Evolutionary conservation across 2,888 invertebrate species (phyloP), one percentile per base, ranked within the genome.

Genomic region (Uloborus plumipes): DNA sequence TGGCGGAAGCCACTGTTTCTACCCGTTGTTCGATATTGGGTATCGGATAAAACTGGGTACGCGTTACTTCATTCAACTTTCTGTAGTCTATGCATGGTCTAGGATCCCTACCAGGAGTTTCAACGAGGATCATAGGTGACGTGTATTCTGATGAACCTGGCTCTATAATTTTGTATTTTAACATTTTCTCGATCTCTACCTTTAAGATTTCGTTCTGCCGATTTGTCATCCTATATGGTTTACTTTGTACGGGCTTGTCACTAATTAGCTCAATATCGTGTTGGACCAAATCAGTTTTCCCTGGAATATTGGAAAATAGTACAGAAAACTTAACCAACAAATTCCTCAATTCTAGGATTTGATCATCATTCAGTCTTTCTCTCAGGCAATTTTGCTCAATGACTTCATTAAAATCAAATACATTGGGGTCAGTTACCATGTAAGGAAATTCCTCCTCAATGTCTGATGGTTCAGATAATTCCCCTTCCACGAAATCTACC

Each of bases 11-110:
- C 20, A 58, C 58, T 0, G 58, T 58, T 58, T 58, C 58, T 58
- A 58, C 58, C 13, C 58, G n/a, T 58, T 58, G 58, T 18, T 58
- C 58, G 2, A 58, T 58, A 20, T 58, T 58, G 9, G 58, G 58
- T 20, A 58, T 18, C 0, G 58, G 58, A 58, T 58, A 58, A 14
- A 20, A 58, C 15, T 58, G 58, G 15, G 58, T 58, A 13, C 58
- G 58, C 11, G 39, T 39, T 18, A 58, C 14, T 18, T 20, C 58
- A 13, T 58, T 58, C 13, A 58, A 9, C 14, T 20, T 18, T 20
- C 58, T 18, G 20, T 20, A 58, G 13, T 58, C 58, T 2, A 58
- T 58, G 13, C 9, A 58, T 14, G 20, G 58, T 13, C 58, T 58
- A 20, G 58, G 58, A 7, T 58, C 58, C 20, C 20, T 7, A 20